A percentile compares a stretch with the other conserved stretches of the same genome.
Evolutionary conservation across 2,797 vertebrate species (phyloP).

Genomic region (Melanogrammus aeglefinus): DNA sequence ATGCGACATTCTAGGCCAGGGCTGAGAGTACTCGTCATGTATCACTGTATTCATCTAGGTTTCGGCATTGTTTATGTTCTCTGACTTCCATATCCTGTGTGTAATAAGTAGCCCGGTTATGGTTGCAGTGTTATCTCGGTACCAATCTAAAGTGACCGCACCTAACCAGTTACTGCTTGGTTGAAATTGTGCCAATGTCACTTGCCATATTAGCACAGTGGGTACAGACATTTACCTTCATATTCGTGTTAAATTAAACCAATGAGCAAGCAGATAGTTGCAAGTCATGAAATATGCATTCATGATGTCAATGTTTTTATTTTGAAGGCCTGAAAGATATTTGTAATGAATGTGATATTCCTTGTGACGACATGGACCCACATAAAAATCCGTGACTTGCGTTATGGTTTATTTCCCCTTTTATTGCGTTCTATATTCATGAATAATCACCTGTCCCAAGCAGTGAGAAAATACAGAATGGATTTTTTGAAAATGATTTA

Average conservation of each 20-base stretch:
- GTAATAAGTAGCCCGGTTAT: neutral
- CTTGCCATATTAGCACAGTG: neutral
- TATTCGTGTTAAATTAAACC: neutral
- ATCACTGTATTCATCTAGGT: neutral
- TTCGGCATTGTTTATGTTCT: neutral
- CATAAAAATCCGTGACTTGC: neutral
- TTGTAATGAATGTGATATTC: neutral
- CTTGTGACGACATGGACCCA: neutral
- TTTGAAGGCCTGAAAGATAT: neutral
- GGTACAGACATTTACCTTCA: too few species aligned
- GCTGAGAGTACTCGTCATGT: neutral
- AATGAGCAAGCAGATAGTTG: neutral
- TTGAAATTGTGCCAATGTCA: neutral
- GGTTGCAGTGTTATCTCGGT: neutral
- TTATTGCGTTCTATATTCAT: neutral
- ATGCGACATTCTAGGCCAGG: neutral
- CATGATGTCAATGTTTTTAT: neutral
- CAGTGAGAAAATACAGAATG: constrained; percentile 3
- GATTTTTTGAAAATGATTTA: constrained; percentile 63
- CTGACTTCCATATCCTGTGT: neutral
- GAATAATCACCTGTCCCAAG: constrained; percentile 1
- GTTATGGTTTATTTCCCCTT: neutral
- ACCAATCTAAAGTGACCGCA: neutral
- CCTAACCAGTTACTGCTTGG: neutral
- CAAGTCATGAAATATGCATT: too few species aligned